phyloP scores from a whole-genome alignment of 1,140 invertebrate genomes.

The Aphelinus atriplicis region DNA sequence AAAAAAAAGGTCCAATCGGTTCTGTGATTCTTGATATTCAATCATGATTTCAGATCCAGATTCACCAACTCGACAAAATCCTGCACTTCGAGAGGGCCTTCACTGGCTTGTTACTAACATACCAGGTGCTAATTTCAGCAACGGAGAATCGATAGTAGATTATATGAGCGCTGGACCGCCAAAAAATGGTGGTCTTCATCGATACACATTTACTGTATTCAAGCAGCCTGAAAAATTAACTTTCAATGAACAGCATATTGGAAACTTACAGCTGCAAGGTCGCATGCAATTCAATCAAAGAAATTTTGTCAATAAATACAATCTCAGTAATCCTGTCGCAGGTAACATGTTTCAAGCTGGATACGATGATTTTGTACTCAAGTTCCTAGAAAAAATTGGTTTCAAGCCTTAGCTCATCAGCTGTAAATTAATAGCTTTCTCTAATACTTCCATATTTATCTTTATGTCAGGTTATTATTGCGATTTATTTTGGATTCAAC shows the following conservation, averaged over 20 bases:
- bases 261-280: neutral
- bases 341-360: neutral
- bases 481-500: no score
- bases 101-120: neutral
- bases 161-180: neutral
- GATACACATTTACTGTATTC: neutral
- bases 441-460: no score
- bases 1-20: no score
- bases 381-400: neutral
- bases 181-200: neutral
- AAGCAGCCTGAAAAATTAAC: neutral
- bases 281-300: neutral
- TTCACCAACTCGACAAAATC: slow-evolving; percentile 82
- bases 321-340: neutral
- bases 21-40: no score
- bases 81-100: slow-evolving; percentile 66
- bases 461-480: no score
- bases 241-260: neutral
- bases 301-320: slow-evolving; percentile 2
- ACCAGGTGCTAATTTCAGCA: neutral
- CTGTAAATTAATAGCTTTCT: no score
- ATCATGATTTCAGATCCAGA: slow-evolving; percentile 78
- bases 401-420: no score
- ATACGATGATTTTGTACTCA: slow-evolving; percentile 12
- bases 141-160: slow-evolving; percentile 5